These are phyloP conservation scores for Sterrhoptilus dennistouni DNA, from an alignment of 2,113 vertebrate species.

Conservation along the genomic window DNA sequence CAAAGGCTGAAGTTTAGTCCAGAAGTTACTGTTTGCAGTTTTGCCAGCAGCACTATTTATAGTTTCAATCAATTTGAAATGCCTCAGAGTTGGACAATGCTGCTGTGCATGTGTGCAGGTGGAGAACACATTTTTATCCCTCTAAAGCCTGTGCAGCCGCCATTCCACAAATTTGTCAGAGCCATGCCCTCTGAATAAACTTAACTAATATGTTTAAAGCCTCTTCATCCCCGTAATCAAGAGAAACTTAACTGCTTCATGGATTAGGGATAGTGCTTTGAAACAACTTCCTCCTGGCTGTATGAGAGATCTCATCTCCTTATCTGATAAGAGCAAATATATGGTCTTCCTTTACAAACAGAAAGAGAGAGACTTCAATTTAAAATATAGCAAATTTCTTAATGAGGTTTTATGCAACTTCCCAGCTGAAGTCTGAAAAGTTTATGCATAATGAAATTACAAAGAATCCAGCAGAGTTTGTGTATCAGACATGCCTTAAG, in stretches of 20 bases:
- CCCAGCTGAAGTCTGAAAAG: not conserved
- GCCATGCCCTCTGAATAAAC: not conserved
- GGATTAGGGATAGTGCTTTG: not conserved
- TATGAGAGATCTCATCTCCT: not conserved
- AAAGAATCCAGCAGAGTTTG: not conserved
- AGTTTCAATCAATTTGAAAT: conserved; percentile 63
- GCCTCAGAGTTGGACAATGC: conserved; percentile 46
- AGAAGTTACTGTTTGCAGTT: conserved; percentile 71
- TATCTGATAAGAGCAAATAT: not conserved
- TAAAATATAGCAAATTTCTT: not conserved
- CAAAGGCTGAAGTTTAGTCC: conserved; percentile 42
- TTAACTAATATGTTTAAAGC: conserved; percentile 13
- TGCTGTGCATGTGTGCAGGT: conserved; percentile 63
- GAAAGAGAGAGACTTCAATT: not conserved
- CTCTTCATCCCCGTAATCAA: not conserved
- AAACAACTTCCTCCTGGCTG: not conserved
- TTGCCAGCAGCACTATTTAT: conserved; percentile 65
- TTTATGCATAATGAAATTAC: not conserved
- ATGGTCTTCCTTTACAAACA: not conserved
- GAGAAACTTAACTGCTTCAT: not conserved
- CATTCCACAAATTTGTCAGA: conserved; percentile 5
- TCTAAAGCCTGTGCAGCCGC: not conserved
- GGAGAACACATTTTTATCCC: conserved; percentile 53
- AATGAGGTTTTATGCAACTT: not conserved
- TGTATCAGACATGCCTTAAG: not conserved